Conservation (phyloP, 2,888 invertebrate species). For the Eristalis tenax region DNA sequence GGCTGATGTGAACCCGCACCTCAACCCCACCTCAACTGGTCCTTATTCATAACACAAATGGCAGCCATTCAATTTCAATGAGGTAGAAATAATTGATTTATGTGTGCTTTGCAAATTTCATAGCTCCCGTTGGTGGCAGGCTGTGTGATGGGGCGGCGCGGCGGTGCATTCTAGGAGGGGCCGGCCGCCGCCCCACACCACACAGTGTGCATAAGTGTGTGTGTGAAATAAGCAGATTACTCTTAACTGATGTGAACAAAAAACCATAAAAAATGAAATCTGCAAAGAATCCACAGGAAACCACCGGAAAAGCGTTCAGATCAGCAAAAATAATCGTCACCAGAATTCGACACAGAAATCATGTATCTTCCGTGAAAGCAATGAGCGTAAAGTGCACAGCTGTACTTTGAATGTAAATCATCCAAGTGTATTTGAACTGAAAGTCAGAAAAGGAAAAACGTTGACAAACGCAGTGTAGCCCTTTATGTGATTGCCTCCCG, state of each 20-base stretch:
- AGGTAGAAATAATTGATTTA: constrained; percentile 59
- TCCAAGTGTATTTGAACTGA: constrained; percentile 3
- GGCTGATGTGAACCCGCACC: neutral
- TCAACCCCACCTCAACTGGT: neutral
- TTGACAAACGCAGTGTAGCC: neutral
- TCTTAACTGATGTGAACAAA: constrained; percentile 35
- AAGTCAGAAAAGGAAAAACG: neutral
- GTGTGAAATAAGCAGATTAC: constrained; percentile 33
- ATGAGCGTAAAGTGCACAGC: constrained; percentile 14
- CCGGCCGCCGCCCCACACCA: too few relatives aligned
- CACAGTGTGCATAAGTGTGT: neutral
- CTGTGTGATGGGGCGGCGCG: neutral
- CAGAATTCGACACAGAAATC: constrained; percentile 20
- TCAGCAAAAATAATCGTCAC: constrained; percentile 27
- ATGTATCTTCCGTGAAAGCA: neutral
- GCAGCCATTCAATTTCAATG: constrained; percentile 53
- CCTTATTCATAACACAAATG: constrained; percentile 26
- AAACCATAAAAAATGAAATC: constrained; percentile 4
- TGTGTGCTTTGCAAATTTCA: constrained; percentile 17
- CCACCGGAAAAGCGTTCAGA: neutral
- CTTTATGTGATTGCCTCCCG: neutral
- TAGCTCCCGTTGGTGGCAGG: neutral
- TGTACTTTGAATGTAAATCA: constrained; percentile 5
- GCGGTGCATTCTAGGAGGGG: neutral
- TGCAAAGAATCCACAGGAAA: neutral